Evolutionary conservation across 2,888 invertebrate genomes (phyloP).

Genomic region (Ommatoiulus sabulosus): DNA sequence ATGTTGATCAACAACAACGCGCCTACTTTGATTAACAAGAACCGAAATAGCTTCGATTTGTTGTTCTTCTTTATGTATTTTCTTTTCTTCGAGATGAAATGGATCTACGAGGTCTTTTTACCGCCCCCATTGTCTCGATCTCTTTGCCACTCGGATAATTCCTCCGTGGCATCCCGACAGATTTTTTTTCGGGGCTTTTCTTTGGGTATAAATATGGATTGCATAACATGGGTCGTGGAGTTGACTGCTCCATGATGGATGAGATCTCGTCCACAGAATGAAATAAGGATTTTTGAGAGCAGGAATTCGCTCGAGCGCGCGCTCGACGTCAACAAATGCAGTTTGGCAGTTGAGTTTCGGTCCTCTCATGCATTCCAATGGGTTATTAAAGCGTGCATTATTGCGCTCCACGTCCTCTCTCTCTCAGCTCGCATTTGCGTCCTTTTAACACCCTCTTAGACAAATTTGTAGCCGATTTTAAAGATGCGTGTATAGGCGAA

Average conservation of each 20-base stretch:
- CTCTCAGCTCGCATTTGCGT: conserved; percentile 3
- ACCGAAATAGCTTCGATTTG: neutral
- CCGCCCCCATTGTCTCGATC: conserved; percentile 13
- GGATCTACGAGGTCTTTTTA: neutral
- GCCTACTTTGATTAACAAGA: neutral
- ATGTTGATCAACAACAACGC: neutral
- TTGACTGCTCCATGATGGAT: conserved; percentile 52
- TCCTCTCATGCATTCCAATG: conserved; percentile 35
- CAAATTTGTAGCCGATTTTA: conserved; percentile 4
- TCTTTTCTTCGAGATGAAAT: neutral
- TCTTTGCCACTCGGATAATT: conserved; percentile 22
- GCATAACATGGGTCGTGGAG: conserved; percentile 24
- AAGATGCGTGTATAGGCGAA: neutral
- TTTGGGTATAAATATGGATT: neutral
- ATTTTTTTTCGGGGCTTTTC: neutral
- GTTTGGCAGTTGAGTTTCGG: conserved; percentile 51
- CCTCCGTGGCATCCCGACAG: neutral
- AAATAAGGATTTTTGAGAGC: conserved; percentile 53
- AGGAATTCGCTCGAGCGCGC: conserved; percentile 48
- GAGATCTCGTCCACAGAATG: conserved; percentile 44
- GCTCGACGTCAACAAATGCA: conserved; percentile 44
- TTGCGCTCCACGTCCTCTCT: neutral
- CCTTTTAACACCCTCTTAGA: conserved; percentile 31
- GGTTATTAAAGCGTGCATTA: conserved; percentile 12
- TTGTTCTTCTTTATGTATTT: neutral